A percentile compares a stretch with the other conserved stretches of the same genome.
These are phyloP conservation scores for Melanotaenia nigrans DNA, from an alignment of 2,797 vertebrate species.

Conservation along the genomic window DNA sequence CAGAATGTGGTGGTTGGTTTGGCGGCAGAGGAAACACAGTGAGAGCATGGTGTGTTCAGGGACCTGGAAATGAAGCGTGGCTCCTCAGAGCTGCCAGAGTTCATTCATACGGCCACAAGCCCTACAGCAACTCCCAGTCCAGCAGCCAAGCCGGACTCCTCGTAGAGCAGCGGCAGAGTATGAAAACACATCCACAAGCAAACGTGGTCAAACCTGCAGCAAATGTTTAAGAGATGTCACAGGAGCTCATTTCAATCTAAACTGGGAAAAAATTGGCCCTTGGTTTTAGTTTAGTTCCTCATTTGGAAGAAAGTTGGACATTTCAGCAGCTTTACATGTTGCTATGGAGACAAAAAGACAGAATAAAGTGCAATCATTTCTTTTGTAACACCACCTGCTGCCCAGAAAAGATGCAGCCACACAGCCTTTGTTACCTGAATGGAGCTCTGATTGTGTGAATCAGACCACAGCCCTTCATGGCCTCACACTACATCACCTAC, in stretches of 20 bases:
- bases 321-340: constrained; percentile 24
- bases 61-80: neutral
- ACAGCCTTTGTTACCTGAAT: constrained; percentile 35
- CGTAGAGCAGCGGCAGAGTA: neutral
- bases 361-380: constrained; percentile 23
- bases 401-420: neutral
- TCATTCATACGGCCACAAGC: constrained; percentile 6
- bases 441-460: constrained; percentile 20
- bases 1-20: constrained; percentile 17
- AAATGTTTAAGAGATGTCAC: neutral
- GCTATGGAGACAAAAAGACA: neutral
- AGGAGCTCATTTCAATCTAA: constrained; percentile 3
- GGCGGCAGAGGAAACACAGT: neutral
- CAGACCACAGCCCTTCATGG: too few species aligned
- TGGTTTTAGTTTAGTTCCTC: neutral
- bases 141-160: neutral
- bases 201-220: constrained; percentile 9
- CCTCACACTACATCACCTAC: neutral
- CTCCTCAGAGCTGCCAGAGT: neutral
- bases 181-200: constrained; percentile 1
- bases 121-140: constrained; percentile 13
- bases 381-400: constrained; percentile 49
- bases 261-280: constrained; percentile 3
- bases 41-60: neutral
- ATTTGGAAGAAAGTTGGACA: constrained; percentile 6